phyloP scores from a whole-genome alignment of 53 echinoderm and acorn worm genomes.

The Patiria pectinifera region DNA sequence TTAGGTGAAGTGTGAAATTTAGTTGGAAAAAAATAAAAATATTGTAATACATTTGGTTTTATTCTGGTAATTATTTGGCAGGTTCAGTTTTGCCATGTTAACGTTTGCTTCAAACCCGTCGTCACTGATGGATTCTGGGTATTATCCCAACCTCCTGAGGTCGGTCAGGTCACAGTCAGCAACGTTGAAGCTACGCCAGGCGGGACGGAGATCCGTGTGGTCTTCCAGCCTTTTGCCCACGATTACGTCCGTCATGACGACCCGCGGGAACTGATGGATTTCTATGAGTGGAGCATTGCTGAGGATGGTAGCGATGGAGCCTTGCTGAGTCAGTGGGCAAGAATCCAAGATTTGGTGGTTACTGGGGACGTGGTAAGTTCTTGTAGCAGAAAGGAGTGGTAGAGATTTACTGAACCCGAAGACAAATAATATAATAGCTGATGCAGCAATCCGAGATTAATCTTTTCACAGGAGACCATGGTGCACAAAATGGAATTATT shows the following conservation, averaged over 20 bases:
- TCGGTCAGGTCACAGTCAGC: conserved; percentile 19
- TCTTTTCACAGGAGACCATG: too few relatives aligned
- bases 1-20: too few relatives aligned
- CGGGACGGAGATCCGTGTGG: conserved; percentile 20
- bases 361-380: conserved; percentile 29
- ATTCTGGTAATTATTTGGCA: neutral
- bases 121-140: conserved; percentile 67
- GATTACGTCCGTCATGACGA: conserved; percentile 19
- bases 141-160: conserved; percentile 55
- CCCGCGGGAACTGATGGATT: conserved; percentile 58
- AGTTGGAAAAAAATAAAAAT: too few relatives aligned
- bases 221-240: conserved; percentile 55
- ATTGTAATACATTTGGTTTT: neutral
- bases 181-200: neutral
- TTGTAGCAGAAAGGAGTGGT: too few relatives aligned
- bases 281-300: conserved; percentile 63
- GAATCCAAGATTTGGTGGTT: neutral
- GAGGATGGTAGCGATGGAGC: conserved; percentile 44
- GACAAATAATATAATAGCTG: too few relatives aligned
- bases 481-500: too few relatives aligned
- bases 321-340: conserved; percentile 31
- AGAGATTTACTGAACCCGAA: too few relatives aligned
- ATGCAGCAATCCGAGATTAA: too few relatives aligned
- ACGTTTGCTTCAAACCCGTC: conserved; percentile 62
- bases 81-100: conserved; percentile 54